Conservation (phyloP, 2,113 vertebrate species). For the Petaurus breviceps region DNA sequence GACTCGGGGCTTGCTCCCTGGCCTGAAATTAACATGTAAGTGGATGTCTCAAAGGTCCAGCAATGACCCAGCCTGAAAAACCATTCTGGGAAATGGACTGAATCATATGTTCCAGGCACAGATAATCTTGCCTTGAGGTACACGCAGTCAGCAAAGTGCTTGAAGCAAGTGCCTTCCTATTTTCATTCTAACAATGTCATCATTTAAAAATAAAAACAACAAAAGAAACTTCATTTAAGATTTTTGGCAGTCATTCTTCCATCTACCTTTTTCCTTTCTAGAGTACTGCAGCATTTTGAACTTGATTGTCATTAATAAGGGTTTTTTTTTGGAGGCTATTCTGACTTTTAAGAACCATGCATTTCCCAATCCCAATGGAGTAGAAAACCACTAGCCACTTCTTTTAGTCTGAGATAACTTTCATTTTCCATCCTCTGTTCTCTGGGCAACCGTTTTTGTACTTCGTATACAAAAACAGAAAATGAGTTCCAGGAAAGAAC, state of each 20-base stretch:
- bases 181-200: background rate
- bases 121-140: constrained; percentile 16
- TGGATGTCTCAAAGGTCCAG: constrained; percentile 14
- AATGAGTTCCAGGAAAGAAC: background rate
- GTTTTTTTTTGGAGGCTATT: constrained; percentile 12
- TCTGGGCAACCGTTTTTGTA: constrained; percentile 11
- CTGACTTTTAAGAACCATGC: background rate
- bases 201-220: background rate
- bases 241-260: background rate
- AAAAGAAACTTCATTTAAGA: background rate
- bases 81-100: constrained; percentile 65
- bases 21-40: constrained; percentile 61
- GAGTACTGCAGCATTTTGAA: background rate
- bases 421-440: constrained; percentile 42
- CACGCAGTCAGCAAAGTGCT: background rate
- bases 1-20: constrained; percentile 16
- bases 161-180: background rate
- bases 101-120: constrained; percentile 57
- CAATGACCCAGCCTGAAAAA: constrained; percentile 60
- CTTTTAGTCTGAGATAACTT: background rate
- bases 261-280: background rate
- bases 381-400: constrained; percentile 27
- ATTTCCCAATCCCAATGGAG: constrained; percentile 29
- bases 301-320: constrained; percentile 26
- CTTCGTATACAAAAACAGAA: background rate